Conservation (phyloP, 2,797 vertebrate genomes). For the Cygnus olor region DNA sequence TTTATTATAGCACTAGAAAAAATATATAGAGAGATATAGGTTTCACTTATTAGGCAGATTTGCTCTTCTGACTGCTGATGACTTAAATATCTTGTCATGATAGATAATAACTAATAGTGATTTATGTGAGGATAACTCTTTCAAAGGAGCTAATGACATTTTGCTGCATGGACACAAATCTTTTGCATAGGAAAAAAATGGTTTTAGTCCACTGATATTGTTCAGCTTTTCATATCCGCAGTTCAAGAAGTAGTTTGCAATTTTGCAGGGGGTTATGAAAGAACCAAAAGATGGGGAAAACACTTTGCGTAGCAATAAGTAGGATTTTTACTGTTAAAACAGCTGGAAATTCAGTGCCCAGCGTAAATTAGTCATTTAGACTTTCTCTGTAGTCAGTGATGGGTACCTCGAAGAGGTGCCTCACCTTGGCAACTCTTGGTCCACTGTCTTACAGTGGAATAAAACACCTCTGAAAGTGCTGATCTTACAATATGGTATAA, state of each 20-base stretch:
- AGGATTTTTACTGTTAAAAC: not conserved
- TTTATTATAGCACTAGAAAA: not conserved
- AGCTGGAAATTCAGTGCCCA: not conserved
- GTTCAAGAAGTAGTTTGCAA: not conserved
- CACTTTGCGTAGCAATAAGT: fast-evolving
- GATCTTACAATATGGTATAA: not conserved
- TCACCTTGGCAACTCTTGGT: not conserved
- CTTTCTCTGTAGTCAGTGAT: not conserved
- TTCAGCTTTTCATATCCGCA: not conserved
- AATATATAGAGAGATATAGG: not conserved
- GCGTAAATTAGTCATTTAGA: not conserved
- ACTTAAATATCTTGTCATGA: not conserved
- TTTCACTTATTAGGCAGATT: not conserved
- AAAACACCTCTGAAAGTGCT: not conserved
- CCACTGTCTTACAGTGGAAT: not conserved
- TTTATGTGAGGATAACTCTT: not conserved
- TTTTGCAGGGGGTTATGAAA: not conserved
- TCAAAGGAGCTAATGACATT: not conserved
- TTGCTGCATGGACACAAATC: not conserved
- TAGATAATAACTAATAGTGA: not conserved
- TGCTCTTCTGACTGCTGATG: not conserved
- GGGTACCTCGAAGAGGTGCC: not conserved
- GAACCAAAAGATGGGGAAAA: not conserved
- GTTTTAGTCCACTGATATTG: not conserved
- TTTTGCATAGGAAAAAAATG: not conserved